Conservation (phyloP, 2,888 invertebrate species). For the Drosophila flavopinicola region DNA sequence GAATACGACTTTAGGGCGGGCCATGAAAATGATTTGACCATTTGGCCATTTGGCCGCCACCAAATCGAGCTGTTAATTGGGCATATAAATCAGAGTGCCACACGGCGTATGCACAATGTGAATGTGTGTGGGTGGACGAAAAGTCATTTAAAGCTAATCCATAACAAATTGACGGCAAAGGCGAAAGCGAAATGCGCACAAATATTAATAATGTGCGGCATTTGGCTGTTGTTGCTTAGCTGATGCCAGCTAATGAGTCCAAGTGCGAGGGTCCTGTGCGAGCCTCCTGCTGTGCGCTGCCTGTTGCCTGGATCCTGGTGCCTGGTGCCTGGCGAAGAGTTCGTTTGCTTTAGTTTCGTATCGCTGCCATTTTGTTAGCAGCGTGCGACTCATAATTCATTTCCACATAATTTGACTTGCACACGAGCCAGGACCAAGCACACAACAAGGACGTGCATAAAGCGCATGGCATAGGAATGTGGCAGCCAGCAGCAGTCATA, state of each 20-base stretch:
- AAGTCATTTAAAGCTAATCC: slow-evolving; percentile 50
- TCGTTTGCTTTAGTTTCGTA: not conserved
- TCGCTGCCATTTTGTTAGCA: slow-evolving; percentile 23
- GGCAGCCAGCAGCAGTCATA: not conserved
- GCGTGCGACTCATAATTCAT: slow-evolving; percentile 66
- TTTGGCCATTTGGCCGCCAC: slow-evolving; percentile 27
- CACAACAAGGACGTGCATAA: slow-evolving; percentile 4
- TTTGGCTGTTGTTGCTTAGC: slow-evolving; percentile 37
- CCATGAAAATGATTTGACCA: slow-evolving; percentile 28
- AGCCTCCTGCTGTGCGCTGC: slow-evolving; percentile 13
- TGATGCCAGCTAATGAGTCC: slow-evolving; percentile 44
- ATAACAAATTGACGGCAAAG: slow-evolving; percentile 42
- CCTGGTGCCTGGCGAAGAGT: slow-evolving; percentile 1
- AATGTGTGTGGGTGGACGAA: not conserved
- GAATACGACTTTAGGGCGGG: not conserved
- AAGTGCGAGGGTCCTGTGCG: slow-evolving; percentile 8
- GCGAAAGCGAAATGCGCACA: slow-evolving; percentile 27
- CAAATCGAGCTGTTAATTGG: slow-evolving; percentile 39
- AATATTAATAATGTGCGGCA: slow-evolving; percentile 54
- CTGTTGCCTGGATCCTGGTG: slow-evolving; percentile 5
- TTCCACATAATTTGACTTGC: slow-evolving; percentile 75
- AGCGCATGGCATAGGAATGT: not conserved
- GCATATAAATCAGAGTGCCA: slow-evolving; percentile 45
- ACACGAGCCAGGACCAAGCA: slow-evolving; percentile 44
- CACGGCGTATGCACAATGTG: slow-evolving; percentile 32